Conservation (phyloP, 2,797 vertebrate genomes). For the Zonotrichia albicollis region DNA sequence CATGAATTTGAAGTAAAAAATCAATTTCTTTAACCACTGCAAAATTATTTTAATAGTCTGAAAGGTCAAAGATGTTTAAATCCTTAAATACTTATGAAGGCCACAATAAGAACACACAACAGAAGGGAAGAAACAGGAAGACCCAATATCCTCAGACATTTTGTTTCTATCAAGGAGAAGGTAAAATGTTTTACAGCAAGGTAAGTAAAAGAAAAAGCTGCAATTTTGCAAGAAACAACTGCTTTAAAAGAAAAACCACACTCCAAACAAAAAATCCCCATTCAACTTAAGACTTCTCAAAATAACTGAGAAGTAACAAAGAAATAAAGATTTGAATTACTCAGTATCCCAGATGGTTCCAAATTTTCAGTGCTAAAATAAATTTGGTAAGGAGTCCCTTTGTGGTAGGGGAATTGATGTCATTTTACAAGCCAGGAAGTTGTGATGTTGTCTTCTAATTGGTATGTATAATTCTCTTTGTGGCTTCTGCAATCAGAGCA, state of each 20-base stretch:
- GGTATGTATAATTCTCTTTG: neutral
- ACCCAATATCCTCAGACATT: neutral
- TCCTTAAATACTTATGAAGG: neutral
- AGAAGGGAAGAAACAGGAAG: neutral
- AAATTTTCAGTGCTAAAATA: neutral
- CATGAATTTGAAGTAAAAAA: neutral
- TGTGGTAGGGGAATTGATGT: neutral
- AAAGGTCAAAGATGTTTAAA: neutral
- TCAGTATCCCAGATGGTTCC: neutral
- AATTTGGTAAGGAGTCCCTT: neutral
- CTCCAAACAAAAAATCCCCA: rapidly evolving
- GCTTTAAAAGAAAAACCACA: neutral
- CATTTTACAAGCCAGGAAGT: neutral
- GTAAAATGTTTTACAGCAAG: neutral
- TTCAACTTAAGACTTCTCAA: neutral
- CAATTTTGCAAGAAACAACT: neutral
- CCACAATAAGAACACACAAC: neutral
- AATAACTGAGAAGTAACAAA: neutral
- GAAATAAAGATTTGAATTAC: neutral
- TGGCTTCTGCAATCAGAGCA: neutral
- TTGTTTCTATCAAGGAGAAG: neutral
- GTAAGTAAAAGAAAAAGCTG: neutral
- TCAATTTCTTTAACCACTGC: neutral
- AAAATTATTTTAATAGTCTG: neutral
- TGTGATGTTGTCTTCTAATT: neutral